These are phyloP conservation scores for Rhincodon typus DNA, from an alignment of 2,797 vertebrate genomes.

Conservation along the genomic window DNA sequence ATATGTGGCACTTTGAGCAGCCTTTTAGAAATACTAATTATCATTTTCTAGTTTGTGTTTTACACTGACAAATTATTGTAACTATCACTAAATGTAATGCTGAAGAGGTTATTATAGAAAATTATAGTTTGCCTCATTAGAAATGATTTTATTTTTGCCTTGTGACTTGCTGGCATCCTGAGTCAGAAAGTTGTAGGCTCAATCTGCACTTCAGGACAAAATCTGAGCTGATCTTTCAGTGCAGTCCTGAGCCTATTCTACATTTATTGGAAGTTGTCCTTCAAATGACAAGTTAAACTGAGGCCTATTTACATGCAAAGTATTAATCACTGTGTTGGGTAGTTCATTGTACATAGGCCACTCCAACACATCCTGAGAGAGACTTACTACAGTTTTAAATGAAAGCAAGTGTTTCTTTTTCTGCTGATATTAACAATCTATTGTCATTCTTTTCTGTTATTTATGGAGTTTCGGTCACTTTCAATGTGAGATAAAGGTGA, in stretches of 20 bases:
- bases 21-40: background rate
- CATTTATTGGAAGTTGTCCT: background rate
- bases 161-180: background rate
- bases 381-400: background rate
- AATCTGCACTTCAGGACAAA: background rate
- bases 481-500: background rate
- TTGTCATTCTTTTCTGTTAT: background rate
- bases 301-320: background rate
- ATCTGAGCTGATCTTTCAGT: background rate
- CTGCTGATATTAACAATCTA: background rate
- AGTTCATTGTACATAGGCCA: background rate
- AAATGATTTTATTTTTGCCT: background rate
- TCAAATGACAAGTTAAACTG: background rate
- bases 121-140: background rate
- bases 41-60: background rate
- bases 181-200: background rate
- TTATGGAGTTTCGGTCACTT: background rate
- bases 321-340: background rate
- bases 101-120: background rate
- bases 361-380: background rate
- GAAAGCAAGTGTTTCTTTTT: background rate
- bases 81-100: background rate
- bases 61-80: background rate
- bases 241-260: background rate
- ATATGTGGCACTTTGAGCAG: background rate